Base-by-base conservation (phyloP, 2,888 invertebrate genomes). In the Parnassius glacialis region DNA sequence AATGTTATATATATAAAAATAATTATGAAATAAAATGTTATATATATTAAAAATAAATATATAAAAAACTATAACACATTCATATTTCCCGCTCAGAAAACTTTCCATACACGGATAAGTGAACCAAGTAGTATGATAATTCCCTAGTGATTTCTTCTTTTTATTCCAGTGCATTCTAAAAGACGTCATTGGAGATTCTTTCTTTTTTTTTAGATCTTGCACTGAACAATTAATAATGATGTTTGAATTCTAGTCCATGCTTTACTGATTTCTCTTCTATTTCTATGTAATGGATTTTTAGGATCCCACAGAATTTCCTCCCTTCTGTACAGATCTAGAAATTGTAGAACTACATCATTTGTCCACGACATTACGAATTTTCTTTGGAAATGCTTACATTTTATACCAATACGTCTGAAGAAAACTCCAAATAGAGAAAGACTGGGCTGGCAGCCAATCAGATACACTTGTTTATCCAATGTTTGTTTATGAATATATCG, bases 131-230 rank as follows among this genome's bases (percentile, higher is more conserved):
- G 83, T 81, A 13, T 77, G 81, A 73, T 84, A 87, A 13, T 72
- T 70, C 41, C 74, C 76, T 57, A 71, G 76, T 11, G 70, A 67
- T 64, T 70, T 78, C 68, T 79, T 83, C 73, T 85, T 86, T 72
- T 80, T 87, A 42, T 80, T 77, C 45, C 74, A 72, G 68, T 86
- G 84, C 74, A 81, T 77, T 68, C 90, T 78, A 68, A 85, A 91
- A 2, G 87, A 81, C 7, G 90, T 84, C 91, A 91, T 90, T 62
- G 91, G 67, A 1, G 87, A 87, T 67, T 91, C 91, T 66, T 90
- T 91, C 74, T n/a, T 92, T 91, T 74, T 78, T 74, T 92, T 92
- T 34, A 91, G 71, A 64, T 85, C 85, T 61, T 68, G 68, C 55
- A 90, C 70, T 20, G 86, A 76, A 65, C 74, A 83, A 66, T 80